Evolutionary conservation across 2,888 invertebrate species (phyloP), one percentile per base, ranked within the genome.

Genomic region (Diaperis boleti): DNA sequence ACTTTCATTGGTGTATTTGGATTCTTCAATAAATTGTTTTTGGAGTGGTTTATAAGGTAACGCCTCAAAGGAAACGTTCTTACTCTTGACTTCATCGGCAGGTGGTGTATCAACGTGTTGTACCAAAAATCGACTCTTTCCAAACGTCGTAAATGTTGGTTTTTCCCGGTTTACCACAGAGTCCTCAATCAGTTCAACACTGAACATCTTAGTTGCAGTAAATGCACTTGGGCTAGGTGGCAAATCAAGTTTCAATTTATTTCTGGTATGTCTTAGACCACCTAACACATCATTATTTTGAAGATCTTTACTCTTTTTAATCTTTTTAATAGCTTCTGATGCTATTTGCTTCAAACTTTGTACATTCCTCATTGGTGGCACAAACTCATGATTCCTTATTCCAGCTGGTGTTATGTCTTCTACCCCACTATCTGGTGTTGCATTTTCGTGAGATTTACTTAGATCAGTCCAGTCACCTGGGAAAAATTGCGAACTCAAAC

Each of bases 191-290:
- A 83, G 82, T 22, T 84, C 84, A 33, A 85, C 68, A 6, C 72
- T 72, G 60, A 81, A 80, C 6, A 72, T 70, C 72, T 77, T 77
- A 8, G 63, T 73, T 2, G 78, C 76, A 10, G 79, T 77, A 67
- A 82, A 81, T 7, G 82, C 79, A 47, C 78, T 80, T 0, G 87
- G 87, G 72, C 85, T 86, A 1, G 86, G 86, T 0, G 87, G 86
- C 18, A 92, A 81, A 78, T 92, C 90, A 6, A 92, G 82, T 76
- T 90, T 91, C 10, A 92, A 83, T 66, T 86, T 85, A 77, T 90
- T 89, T 62, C 90, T 82, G 3, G 91, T 91, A 76, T 92, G 92
- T 8, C 91, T 81, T 31, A 92, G 79, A 7, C 91, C 91, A 14
- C 92, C 92, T 5, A 92, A 80, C 17, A 71, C 68, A 33, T 76